A percentile compares a stretch with the other conserved stretches of the same genome.
These are phyloP conservation scores for Microcebus ravelobensis DNA, from an alignment of 2,113 vertebrate species.

Conservation along the genomic window DNA sequence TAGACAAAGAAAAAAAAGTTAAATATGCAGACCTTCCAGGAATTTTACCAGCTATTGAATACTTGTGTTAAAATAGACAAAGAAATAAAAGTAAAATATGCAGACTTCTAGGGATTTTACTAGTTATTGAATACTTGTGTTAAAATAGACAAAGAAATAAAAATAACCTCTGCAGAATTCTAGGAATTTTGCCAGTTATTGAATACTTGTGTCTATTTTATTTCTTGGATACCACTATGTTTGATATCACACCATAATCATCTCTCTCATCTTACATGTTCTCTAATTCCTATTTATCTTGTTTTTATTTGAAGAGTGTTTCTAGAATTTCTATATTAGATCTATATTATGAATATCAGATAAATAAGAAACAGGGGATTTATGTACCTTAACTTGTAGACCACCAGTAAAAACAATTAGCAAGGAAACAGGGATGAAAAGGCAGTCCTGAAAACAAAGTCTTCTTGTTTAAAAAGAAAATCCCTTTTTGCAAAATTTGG, in stretches of 20 bases:
- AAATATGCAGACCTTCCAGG: neutral
- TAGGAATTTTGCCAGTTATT: neutral
- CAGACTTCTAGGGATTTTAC: neutral
- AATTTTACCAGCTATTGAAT: neutral
- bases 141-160: slow-evolving; percentile 50
- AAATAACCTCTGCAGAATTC: neutral
- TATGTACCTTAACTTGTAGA: neutral
- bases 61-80: neutral
- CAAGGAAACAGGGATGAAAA: neutral
- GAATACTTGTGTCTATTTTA: neutral
- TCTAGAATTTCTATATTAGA: slow-evolving; percentile 6
- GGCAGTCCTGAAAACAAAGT: neutral
- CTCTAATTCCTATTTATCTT: neutral
- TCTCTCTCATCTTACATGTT: neutral
- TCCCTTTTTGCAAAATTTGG: neutral
- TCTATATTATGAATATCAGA: slow-evolving; percentile 39
- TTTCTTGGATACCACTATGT: neutral
- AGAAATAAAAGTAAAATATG: slow-evolving; percentile 48
- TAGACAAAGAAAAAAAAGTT: slow-evolving; percentile 51
- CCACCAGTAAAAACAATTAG: neutral
- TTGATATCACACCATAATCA: neutral
- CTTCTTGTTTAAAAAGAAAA: neutral
- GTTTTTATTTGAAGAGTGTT: slow-evolving; percentile 6
- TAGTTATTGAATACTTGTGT: neutral
- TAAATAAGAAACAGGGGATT: neutral